These are phyloP conservation scores for Cataglyphis altisquamis DNA, from an alignment of 2,888 invertebrate species.

Conservation along the genomic window DNA sequence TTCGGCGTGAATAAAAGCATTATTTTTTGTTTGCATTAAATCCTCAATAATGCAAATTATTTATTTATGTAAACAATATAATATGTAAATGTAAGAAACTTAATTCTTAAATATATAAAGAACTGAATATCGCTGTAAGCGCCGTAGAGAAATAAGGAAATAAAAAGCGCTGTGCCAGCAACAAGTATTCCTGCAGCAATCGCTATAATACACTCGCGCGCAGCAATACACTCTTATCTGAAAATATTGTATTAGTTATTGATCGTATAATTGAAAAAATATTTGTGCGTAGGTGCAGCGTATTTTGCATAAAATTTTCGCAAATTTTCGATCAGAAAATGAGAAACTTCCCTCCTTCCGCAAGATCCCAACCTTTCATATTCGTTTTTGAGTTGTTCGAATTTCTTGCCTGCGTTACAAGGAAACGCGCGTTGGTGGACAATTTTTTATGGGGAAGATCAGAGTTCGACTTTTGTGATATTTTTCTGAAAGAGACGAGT, in stretches of 20 bases:
- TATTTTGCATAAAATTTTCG: no score
- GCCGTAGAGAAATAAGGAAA: not conserved
- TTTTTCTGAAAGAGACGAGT: not conserved
- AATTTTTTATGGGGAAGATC: conserved; percentile 25
- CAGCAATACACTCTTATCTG: not conserved
- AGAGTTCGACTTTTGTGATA: not conserved
- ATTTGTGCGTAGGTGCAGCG: not conserved
- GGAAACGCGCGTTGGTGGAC: conserved; percentile 32
- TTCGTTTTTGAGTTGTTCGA: conserved; percentile 5
- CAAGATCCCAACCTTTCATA: conserved; percentile 10
- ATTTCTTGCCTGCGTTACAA: not conserved
- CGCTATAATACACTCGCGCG: not conserved
- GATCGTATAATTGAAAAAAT: not conserved
- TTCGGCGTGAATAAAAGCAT: not conserved
- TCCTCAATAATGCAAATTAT: not conserved
- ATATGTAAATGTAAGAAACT: not conserved
- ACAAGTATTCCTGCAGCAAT: conserved; percentile 10
- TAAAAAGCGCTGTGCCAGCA: not conserved
- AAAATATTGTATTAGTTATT: not conserved
- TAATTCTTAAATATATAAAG: not conserved
- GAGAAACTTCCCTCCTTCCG: not conserved
- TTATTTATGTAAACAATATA: not conserved
- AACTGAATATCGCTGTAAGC: not conserved
- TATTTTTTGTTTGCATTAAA: not conserved
- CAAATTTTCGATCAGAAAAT: no score